Evolutionary conservation across 2,113 vertebrate species (phyloP).

Genomic region (Typhlomys cinereus): DNA sequence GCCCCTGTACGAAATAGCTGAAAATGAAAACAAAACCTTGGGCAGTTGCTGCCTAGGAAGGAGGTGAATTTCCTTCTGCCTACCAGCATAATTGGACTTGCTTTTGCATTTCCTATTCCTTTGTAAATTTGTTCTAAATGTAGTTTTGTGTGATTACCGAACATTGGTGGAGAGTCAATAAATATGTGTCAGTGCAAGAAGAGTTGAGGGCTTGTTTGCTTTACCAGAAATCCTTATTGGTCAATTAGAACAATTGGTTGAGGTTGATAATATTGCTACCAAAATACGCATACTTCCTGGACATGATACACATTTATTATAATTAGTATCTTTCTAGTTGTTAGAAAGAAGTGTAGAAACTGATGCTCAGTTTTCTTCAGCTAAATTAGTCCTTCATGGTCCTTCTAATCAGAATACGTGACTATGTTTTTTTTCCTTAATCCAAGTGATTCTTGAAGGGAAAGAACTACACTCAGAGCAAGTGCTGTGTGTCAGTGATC

Average conservation of each 20-base stretch:
- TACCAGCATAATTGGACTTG: background rate
- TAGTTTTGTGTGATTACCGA: background rate
- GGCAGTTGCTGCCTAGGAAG: background rate
- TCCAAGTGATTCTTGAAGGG: background rate
- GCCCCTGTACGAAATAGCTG: background rate
- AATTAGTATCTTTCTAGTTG: slow-evolving; percentile 19
- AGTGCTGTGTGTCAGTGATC: background rate
- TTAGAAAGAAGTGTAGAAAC: background rate
- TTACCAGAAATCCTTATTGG: background rate
- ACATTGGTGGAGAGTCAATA: background rate
- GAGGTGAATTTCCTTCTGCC: background rate
- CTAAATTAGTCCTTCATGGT: background rate
- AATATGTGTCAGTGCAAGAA: background rate
- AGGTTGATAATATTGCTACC: background rate
- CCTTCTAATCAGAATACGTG: background rate
- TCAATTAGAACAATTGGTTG: slow-evolving; percentile 2
- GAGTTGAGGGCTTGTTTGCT: background rate
- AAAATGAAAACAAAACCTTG: background rate
- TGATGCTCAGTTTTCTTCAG: background rate
- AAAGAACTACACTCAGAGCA: background rate
- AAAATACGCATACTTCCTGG: background rate
- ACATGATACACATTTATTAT: background rate
- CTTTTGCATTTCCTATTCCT: background rate
- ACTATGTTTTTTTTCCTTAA: background rate
- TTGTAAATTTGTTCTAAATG: background rate